Evolutionary conservation across 2,797 vertebrate species (phyloP), one percentile per base, ranked within the genome.

Genomic region (Chelonia mydas): DNA sequence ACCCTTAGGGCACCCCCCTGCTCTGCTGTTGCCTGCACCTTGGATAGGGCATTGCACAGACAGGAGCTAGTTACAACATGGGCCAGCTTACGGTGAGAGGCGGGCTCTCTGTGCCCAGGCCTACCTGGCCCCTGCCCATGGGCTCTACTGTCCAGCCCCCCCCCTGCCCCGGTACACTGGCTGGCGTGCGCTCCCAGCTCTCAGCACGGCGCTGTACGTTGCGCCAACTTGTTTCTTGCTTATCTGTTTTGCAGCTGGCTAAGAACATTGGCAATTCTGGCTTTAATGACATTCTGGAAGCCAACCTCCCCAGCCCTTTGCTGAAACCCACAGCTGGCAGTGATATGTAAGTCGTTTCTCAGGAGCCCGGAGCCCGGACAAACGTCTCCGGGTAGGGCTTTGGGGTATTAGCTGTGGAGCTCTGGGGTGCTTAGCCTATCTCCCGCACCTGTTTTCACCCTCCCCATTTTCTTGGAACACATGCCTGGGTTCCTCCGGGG

Each of bases 211-310:
- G 77, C 82, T 74, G 8, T 61, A 17, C 27, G 33, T 74, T 68
- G 57, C 16, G 10, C 41, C 25, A 5, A 11, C 10, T 83, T 83
- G 89, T 78, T 11, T 57, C 53, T 81, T 57, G 23, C 65, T 76
- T 81, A 61, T 47, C 87, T 93, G 49, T 90, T 94, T 93, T 96
- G 81, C 92, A 98, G 98, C 90, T 97, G 96, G 99, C 97, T 1
- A 98, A 98, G 88, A 99, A 99, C 68, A 98, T 99, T 25, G 98
- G 99, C 16, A 99, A 99, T 93, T 98, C 98, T 37, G 98, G 98
- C 83, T 99, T 99, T 97, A 99, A 99, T 53, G 97, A 98, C 68
- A 98, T 99, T 49, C 95, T 99, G 95, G 99, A 99, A 95, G 98
- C 98, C 1, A 99, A 97, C 89, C 98, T 99, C 37, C 96, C 97